These are phyloP conservation scores for Aphis gossypii DNA, from an alignment of 1,140 invertebrate genomes.

Conservation along the genomic window DNA sequence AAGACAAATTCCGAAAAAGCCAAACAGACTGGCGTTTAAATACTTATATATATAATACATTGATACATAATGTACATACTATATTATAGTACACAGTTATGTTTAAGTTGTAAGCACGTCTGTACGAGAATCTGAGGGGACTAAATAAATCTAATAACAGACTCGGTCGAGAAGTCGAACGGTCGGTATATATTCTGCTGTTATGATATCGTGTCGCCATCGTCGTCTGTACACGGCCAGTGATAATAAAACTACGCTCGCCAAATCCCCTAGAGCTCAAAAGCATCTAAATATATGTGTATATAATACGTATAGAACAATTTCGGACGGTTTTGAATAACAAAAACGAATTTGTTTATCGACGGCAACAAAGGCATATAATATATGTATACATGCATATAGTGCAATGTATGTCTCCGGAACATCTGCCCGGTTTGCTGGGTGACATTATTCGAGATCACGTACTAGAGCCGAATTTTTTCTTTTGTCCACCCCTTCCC, in stretches of 20 bases:
- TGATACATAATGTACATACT: neutral
- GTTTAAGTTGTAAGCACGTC: too few relatives aligned
- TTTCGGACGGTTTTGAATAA: slow-evolving; percentile 45
- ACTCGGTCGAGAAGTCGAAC: neutral
- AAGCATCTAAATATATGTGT: neutral
- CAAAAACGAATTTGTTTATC: slow-evolving; percentile 50
- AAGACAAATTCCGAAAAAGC: too few relatives aligned
- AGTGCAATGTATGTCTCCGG: neutral
- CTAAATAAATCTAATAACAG: neutral
- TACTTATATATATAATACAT: neutral
- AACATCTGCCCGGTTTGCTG: slow-evolving; percentile 14
- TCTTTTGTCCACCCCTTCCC: slow-evolving; percentile 14
- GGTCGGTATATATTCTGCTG: neutral
- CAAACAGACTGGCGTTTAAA: too few relatives aligned
- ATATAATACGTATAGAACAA: neutral
- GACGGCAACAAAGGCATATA: slow-evolving; percentile 38
- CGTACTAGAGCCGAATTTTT: slow-evolving; percentile 26
- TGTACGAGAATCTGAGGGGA: neutral
- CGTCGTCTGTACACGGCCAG: neutral
- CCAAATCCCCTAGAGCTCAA: neutral
- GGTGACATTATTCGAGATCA: slow-evolving; percentile 48
- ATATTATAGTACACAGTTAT: too few relatives aligned
- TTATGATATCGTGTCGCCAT: neutral
- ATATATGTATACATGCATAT: neutral
- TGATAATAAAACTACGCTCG: neutral